Evolutionary conservation across 2,113 vertebrate genomes (phyloP), one percentile per base, ranked within the genome.

Genomic region (Oncorhynchus clarkii): DNA sequence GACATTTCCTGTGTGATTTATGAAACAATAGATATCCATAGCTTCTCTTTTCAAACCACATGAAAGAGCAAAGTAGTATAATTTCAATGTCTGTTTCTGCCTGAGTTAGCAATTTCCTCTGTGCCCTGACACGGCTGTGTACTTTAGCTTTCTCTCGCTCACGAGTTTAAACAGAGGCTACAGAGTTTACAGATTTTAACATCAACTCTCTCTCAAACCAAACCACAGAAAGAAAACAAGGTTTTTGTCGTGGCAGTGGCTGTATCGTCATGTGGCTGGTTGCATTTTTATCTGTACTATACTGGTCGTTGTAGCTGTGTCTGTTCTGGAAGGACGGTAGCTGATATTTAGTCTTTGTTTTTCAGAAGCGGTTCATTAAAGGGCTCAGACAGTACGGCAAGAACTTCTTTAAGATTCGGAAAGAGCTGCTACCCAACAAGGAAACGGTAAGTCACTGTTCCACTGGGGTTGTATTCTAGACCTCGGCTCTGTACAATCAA

Each of bases 391-490:
- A 99, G 88, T 99, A 98, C 84, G 97, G 98, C 87, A 99, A 99
- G 94, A 99, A 99, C 96, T 99, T 99, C 95, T 99, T 99, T 94
- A 94, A 97, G 92, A 99, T 99, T 91, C 94, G 97, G 84, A 99
- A 99, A 93, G 98, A 97, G 87, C 94, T 97, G 84, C 95, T 97
- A 82, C 96, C 96, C 85, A 95, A 93, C 92, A 97, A 97, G 94
- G 96, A 97, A 86, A 97, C 96, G 78, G 96, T 96, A 92, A 93
- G 94, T 80, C 51, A 86, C 49, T 5, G 12, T 18, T 54, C 80
- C n/a, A 73, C 78, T 77, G 3, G 14, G 3, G 13, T 18, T 72
- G 39, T 67, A 9, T 74, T 3, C 62, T 45, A 54, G 59, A 62
- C 16, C 18, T 62, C n/a, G 5, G 59, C 27, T 70, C 34, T 6